phyloP scores from a whole-genome alignment of 2,888 invertebrate genomes.

The Ectemnius lituratus region DNA sequence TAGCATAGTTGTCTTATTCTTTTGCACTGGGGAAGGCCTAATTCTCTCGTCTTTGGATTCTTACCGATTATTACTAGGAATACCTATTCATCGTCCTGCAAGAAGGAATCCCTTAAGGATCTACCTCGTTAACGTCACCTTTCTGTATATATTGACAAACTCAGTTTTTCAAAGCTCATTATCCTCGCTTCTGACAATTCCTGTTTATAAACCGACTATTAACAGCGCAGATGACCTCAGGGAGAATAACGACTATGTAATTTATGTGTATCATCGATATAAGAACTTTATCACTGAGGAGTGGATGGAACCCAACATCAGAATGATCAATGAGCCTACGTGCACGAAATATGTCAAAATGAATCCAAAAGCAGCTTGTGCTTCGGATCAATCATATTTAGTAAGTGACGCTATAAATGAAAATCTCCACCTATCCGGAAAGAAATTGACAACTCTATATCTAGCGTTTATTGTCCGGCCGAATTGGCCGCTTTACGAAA shows the following conservation, averaged over 20 bases:
- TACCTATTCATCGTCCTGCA: conserved; percentile 16
- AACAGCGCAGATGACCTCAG: neutral
- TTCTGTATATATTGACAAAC: conserved; percentile 29
- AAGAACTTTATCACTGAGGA: conserved; percentile 11
- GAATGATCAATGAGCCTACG: too few relatives aligned
- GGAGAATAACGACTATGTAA: neutral
- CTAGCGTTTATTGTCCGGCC: conserved; percentile 19
- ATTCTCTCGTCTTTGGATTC: conserved; percentile 21
- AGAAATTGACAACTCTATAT: conserved; percentile 21
- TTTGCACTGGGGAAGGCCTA: neutral
- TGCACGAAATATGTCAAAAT: too few relatives aligned
- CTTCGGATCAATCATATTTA: neutral
- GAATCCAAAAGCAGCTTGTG: neutral
- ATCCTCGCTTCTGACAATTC: conserved; percentile 19
- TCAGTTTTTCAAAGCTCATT: conserved; percentile 27
- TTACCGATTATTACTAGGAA: conserved; percentile 13
- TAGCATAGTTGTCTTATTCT: conserved; percentile 15
- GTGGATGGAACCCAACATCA: too few relatives aligned
- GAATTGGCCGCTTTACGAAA: conserved; percentile 32
- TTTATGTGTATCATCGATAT: conserved; percentile 12
- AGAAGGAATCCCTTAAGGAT: conserved; percentile 16
- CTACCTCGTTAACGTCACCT: conserved; percentile 25
- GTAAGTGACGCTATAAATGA: conserved; percentile 13
- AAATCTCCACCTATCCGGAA: conserved; percentile 27
- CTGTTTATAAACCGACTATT: neutral